Conservation (phyloP, 2,888 invertebrate genomes). For the Nomada lathburiana region DNA sequence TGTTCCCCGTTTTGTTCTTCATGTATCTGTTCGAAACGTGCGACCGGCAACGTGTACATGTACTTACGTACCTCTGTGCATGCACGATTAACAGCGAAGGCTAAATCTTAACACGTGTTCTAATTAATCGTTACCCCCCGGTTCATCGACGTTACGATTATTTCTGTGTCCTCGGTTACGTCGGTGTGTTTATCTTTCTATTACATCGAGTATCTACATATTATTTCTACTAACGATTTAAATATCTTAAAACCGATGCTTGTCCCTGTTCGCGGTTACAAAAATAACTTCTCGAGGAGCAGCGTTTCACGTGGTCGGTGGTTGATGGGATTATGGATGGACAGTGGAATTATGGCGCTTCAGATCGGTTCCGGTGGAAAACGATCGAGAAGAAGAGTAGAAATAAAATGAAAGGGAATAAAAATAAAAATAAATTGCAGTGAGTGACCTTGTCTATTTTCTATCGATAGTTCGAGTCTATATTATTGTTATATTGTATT, state of each 20-base stretch:
- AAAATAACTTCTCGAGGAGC: slow-evolving; percentile 65
- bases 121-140: slow-evolving; percentile 36
- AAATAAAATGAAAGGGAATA: slow-evolving; percentile 23
- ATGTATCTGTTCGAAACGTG: slow-evolving; percentile 22
- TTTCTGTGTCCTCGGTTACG: not conserved
- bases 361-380: slow-evolving; percentile 36
- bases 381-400: slow-evolving; percentile 20
- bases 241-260: slow-evolving; percentile 37
- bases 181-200: slow-evolving; percentile 34
- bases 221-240: slow-evolving; percentile 45
- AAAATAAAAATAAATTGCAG: slow-evolving; percentile 71
- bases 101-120: slow-evolving; percentile 31
- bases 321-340: slow-evolving; percentile 26
- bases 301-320: slow-evolving; percentile 61
- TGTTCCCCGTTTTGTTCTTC: slow-evolving; percentile 58
- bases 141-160: slow-evolving; percentile 20
- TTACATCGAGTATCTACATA: slow-evolving; percentile 44
- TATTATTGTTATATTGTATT: slow-evolving; percentile 82
- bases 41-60: slow-evolving; percentile 9
- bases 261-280: slow-evolving; percentile 58
- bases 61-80: not conserved
- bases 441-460: slow-evolving; percentile 82
- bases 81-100: slow-evolving; percentile 33
- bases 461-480: slow-evolving; percentile 81
- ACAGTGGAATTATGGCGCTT: slow-evolving; percentile 8